Evolutionary conservation across 2,888 invertebrate species (phyloP).

Genomic region (Agrochola lota): DNA sequence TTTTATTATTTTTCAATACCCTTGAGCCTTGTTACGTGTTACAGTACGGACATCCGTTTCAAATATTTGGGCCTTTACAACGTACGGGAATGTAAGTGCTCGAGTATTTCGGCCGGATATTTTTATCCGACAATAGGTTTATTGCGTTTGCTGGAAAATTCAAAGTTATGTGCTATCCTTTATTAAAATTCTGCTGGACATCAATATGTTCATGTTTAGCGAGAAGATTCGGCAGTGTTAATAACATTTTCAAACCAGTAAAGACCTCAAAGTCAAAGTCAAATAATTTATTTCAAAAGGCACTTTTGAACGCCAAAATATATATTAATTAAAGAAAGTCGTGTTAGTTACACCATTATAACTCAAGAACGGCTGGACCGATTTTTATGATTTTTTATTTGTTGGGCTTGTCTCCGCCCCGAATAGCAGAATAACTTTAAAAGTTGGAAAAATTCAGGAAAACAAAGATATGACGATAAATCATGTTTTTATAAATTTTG

Average conservation of each 20-base stretch:
- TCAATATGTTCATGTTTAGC: background rate
- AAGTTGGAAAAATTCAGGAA: too few relatives aligned
- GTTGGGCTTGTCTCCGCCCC: too few relatives aligned
- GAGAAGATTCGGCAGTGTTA: background rate
- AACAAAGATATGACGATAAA: too few relatives aligned
- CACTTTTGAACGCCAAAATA: too few relatives aligned
- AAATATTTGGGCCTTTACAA: background rate
- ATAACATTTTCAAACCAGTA: background rate
- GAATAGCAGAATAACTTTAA: too few relatives aligned
- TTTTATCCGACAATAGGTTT: background rate
- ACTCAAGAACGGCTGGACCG: too few relatives aligned
- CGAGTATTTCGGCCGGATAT: background rate
- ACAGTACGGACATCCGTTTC: background rate
- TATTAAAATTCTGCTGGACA: background rate
- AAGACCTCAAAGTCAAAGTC: too few relatives aligned
- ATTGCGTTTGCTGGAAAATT: background rate
- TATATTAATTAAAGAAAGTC: too few relatives aligned
- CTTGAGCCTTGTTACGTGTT: background rate
- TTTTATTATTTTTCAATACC: slow-evolving; percentile 19
- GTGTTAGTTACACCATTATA: too few relatives aligned
- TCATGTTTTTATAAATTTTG: too few relatives aligned
- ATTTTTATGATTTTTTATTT: too few relatives aligned
- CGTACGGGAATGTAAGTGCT: background rate
- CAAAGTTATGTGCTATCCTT: background rate
- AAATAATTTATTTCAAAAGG: too few relatives aligned